Evolutionary conservation across 2,888 invertebrate species (phyloP), one percentile per base, ranked within the genome.

Genomic region (Oxycera nigricornis): DNA sequence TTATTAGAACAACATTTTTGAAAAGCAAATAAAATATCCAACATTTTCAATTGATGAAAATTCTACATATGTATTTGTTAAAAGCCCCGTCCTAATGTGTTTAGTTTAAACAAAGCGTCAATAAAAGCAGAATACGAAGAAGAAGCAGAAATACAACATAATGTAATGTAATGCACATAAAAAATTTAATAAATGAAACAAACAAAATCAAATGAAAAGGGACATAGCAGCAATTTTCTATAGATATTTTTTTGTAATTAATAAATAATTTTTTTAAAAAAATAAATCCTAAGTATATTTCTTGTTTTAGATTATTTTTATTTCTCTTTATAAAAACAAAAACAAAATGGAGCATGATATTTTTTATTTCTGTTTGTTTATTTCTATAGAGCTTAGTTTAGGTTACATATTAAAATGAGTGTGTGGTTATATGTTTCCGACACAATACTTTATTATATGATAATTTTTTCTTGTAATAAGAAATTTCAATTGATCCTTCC

Each of bases 151-250:
- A n/a, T n/a, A n/a, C n/a, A n/a, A n/a, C n/a, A n/a, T n/a, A n/a
- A n/a, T n/a, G n/a, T n/a, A n/a, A n/a, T n/a, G n/a, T n/a, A n/a
- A n/a, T n/a, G n/a, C n/a, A n/a, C n/a, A n/a, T n/a, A n/a, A n/a
- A n/a, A n/a, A n/a, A n/a, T n/a, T n/a, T n/a, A n/a, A n/a, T n/a
- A n/a, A n/a, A n/a, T n/a, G n/a, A n/a, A 62, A 65, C 20, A 65
- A 39, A 41, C 9, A 24, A 59, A 59, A 59, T n/a, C 30, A 59
- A 59, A 59, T 14, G 22, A 24, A 65, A 65, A 65, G 65, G 65
- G 65, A 65, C 65, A 65, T 41, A 65, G 65, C 46, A 65, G 65
- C 65, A 65, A 65, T 65, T 65, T 41, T 24, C n/a, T 62, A 35
- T 22, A 28, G 11, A 28, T 26, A 65, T 41, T 2, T 41, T 26